Percentiles rank a stretch among this genome's conserved stretches.
Conservation (phyloP, 2,113 vertebrate genomes). For the Pelvicachromis taeniatus region DNA sequence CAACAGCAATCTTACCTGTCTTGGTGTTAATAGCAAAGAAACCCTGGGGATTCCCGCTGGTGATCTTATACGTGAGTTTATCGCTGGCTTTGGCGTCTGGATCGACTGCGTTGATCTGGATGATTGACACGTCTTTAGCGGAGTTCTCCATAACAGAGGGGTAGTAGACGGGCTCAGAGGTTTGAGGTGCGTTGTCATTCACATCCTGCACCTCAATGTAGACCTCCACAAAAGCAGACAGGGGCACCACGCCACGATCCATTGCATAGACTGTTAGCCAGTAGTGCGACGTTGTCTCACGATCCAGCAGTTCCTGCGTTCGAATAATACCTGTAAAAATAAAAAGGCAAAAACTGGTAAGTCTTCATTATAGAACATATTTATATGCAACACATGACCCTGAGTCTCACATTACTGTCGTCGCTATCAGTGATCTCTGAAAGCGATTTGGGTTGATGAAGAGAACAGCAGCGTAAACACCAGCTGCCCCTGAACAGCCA, state of each 20-base stretch:
- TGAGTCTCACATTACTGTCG: not conserved
- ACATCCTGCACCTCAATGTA: constrained; percentile 93
- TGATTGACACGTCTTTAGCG: constrained; percentile 89
- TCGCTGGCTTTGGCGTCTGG: constrained; percentile 87
- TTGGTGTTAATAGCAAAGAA: constrained; percentile 89
- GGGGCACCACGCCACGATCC: constrained; percentile 87
- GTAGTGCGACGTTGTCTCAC: constrained; percentile 88
- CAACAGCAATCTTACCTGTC: constrained; percentile 79
- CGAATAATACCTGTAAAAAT: constrained; percentile 79
- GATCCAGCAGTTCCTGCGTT: constrained; percentile 86
- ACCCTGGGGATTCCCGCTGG: constrained; percentile 97
- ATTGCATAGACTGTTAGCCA: constrained; percentile 96
- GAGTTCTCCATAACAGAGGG: constrained; percentile 93
- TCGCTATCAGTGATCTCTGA: not conserved
- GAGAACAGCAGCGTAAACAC: not conserved
- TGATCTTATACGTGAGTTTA: constrained; percentile 88
- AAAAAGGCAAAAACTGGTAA: not conserved
- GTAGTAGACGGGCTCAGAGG: constrained; percentile 91
- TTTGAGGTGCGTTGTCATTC: constrained; percentile 95
- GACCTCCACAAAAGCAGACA: constrained; percentile 88
- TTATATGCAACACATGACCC: not conserved
- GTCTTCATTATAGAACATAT: not conserved
- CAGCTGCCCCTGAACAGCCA: not conserved
- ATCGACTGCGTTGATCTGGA: constrained; percentile 90
- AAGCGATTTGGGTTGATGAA: not conserved